A percentile compares a stretch with the other conserved stretches of the same genome.
Conservation (phyloP, 2,888 invertebrate species). For the Yponomeuta malinellus region DNA sequence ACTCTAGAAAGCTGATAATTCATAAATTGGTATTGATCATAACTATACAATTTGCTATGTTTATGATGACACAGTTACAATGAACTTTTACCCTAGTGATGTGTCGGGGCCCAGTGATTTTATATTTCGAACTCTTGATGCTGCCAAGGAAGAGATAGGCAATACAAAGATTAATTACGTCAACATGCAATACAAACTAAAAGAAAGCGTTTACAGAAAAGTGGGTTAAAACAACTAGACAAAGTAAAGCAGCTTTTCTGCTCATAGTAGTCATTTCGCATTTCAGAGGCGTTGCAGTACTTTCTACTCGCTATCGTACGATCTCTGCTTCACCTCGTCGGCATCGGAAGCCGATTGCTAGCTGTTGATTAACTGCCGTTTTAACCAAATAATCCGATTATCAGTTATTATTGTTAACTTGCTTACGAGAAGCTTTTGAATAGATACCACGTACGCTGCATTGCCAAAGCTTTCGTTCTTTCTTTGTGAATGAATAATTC, state of each 20-base stretch:
- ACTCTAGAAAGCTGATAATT: not conserved
- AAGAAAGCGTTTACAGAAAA: no score
- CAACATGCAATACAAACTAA: no score
- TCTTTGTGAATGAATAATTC: not conserved
- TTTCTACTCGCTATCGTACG: slow-evolving; percentile 65
- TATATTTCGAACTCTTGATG: no score
- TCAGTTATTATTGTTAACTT: slow-evolving; percentile 39
- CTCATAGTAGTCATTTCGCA: not conserved
- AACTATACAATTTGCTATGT: no score
- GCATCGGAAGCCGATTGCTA: slow-evolving; percentile 53
- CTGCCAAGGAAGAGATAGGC: no score
- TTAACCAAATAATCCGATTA: slow-evolving; percentile 50
- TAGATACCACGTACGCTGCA: not conserved
- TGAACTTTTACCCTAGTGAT: no score
- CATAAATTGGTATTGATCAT: no score
- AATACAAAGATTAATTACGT: no score
- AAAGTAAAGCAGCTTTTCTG: not conserved
- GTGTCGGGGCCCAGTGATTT: no score
- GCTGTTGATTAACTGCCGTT: slow-evolving; percentile 46
- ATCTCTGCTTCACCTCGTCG: slow-evolving; percentile 48
- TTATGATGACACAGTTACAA: no score
- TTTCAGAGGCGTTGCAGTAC: slow-evolving; percentile 28
- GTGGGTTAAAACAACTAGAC: not conserved
- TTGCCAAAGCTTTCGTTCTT: not conserved
- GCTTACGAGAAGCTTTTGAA: slow-evolving; percentile 14